A percentile compares a stretch with the other conserved stretches of the same genome.
Conservation (phyloP, 2,113 vertebrate genomes). For the Atractosteus spatula region DNA sequence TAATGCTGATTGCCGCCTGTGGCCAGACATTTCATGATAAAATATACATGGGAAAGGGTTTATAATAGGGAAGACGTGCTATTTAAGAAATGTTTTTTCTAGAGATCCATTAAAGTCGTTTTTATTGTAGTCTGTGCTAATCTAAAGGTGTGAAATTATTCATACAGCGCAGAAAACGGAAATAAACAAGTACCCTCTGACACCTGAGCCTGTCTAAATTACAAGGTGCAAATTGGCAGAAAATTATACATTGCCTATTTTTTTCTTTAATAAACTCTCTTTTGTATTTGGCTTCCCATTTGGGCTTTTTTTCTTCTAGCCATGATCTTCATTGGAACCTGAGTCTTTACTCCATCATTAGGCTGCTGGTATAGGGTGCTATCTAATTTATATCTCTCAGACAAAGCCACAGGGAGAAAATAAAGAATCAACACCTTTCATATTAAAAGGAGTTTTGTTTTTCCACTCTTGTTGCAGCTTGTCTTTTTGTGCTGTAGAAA, state of each 20-base stretch:
- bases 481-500: slow-evolving; percentile 17
- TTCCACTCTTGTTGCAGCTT: slow-evolving; percentile 16
- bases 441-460: slow-evolving; percentile 7
- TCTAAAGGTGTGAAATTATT: slow-evolving; percentile 34
- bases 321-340: neutral
- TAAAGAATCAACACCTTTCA: slow-evolving; percentile 8
- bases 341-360: neutral
- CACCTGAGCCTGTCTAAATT: slow-evolving; percentile 29
- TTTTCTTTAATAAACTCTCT: slow-evolving; percentile 11
- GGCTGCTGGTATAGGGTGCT: neutral
- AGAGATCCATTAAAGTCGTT: slow-evolving; percentile 1
- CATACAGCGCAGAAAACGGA: slow-evolving; percentile 15
- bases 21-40: slow-evolving; percentile 43
- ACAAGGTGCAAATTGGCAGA: slow-evolving; percentile 20
- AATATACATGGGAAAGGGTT: slow-evolving; percentile 33
- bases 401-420: neutral
- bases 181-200: slow-evolving; percentile 11
- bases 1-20: slow-evolving; percentile 47
- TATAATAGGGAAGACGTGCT: slow-evolving; percentile 24
- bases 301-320: neutral
- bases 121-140: slow-evolving; percentile 25
- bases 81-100: slow-evolving; percentile 14
- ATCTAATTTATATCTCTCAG: slow-evolving; percentile 18
- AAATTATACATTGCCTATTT: slow-evolving; percentile 27
- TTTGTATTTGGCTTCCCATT: neutral